Evolutionary conservation across 2,113 vertebrate genomes (phyloP), one percentile per base, ranked within the genome.

Genomic region (Perca flavescens): DNA sequence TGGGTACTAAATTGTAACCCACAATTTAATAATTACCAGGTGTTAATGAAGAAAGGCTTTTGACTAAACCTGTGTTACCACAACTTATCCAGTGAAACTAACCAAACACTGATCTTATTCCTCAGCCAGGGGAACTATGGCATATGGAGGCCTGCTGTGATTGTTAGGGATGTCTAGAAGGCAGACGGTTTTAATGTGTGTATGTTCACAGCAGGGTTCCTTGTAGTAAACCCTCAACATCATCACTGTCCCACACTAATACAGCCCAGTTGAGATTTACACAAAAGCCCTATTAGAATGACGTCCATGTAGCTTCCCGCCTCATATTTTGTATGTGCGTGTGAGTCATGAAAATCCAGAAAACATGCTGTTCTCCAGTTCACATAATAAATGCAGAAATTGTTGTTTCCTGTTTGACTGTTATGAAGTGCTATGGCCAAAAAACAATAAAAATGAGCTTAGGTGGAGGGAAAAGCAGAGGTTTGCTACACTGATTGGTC

Each of bases 141-240:
- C 57, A 43, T 57, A 25, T 46, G 65, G 66, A 75, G 66, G 22
- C 75, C 80, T 86, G 81, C 82, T 88, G 77, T 34, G 79, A 73
- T 77, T 34, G 36, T 66, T 67, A 43, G 9, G 56, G 64, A 82
- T 61, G 69, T 82, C 73, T 88, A 68, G 57, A 83, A 82, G 46
- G 36, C 50, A 88, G 62, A 58, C 3, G 0, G 56, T 71, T 91
- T 91, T 75, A 83, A 83, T 75, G 70, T 65, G 56, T 83, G 72
- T 57, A 67, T 85, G 60, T 86, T 86, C 84, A 74, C 86, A 16
- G 7, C 80, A 85, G 72, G 82, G 66, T 46, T 60, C 16, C 60
- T 73, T 77, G 58, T 66, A 70, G 76, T 83, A 86, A 89, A 88
- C 22, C 46, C 67, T 72, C 70, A 58, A 62, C 61, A 87, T 91